Base-by-base conservation (phyloP, 2,113 vertebrate species). In the Motacilla tschutschensis region DNA sequence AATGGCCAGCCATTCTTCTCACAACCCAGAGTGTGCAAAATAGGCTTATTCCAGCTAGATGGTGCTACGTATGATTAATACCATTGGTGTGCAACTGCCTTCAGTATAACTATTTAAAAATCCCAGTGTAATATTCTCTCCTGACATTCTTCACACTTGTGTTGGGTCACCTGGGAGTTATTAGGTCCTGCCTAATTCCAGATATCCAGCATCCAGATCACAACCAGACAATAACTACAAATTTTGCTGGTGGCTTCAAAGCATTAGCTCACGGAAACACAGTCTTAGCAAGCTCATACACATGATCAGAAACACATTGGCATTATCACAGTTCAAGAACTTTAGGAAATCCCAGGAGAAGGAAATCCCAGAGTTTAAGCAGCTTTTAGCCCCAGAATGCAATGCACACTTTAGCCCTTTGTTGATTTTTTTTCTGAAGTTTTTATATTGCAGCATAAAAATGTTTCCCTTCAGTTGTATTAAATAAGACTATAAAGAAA, bases 181-280 rank as follows among this genome's bases (percentile, higher is more conserved):
- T 10, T 78, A 71, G 33, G n/a, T 55, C 21, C 25, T 74, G 20
- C 11, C 7, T 38, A 44, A 1, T 83, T 69, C 19, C 53, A 48
- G 46, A 60, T 25, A 67, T 28, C 5, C 14, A 64, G 17, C 28
- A 60, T 24, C 28, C 10, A 25, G 10, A 15, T 78, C 31, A 85
- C 48, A 54, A 43, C 16, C 10, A 43, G 41, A 21, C 40, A 71
- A 36, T 35, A 78, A 47, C 22, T 57, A 47, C 4, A 74, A 14
- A 31, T 81, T 79, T 79, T 88, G 17, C 46, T 57, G 22, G 4
- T 83, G n/a, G 15, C 87, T 89, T 89, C 51, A 73, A 81, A 64
- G 46, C 20, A 51, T 43, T 67, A 67, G 50, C 3, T 3, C 2
- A 28, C 18, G 24, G 36, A 78, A 67, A 60, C 8, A 55, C 0